These are phyloP conservation scores for Tenodera sinensis DNA, from an alignment of 2,888 invertebrate species.

Conservation along the genomic window DNA sequence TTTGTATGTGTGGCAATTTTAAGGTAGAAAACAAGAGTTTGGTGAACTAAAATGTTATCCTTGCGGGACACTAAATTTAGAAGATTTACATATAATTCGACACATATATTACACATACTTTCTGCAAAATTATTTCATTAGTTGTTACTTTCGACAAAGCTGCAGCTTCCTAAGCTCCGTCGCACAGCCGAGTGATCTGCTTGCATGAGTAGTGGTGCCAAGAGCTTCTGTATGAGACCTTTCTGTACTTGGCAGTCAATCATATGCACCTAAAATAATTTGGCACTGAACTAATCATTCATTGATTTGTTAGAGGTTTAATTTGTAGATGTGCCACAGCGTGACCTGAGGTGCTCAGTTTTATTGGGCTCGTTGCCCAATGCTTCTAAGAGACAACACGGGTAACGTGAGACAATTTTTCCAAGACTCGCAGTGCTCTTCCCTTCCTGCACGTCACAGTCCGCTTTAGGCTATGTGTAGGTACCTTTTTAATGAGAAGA, in stretches of 20 bases:
- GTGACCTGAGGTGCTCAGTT: not conserved
- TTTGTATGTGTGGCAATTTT: too few species aligned
- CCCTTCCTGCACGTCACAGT: not conserved
- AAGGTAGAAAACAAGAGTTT: too few species aligned
- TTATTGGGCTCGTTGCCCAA: not conserved
- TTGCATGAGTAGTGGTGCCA: too few species aligned
- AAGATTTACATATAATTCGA: too few species aligned
- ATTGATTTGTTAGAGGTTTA: not conserved
- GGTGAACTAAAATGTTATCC: too few species aligned
- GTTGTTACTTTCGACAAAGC: too few species aligned
- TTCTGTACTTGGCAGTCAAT: not conserved
- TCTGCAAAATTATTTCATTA: too few species aligned
- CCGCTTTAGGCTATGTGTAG: not conserved
- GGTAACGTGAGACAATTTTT: not conserved
- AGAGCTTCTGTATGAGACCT: not conserved
- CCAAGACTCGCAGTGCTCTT: not conserved
- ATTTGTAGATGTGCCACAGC: not conserved
- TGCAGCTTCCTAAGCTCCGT: too few species aligned
- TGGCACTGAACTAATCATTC: not conserved
- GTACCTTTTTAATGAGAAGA: not conserved
- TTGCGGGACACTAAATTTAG: too few species aligned
- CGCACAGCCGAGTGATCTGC: too few species aligned
- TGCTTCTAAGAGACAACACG: not conserved
- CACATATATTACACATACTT: too few species aligned
- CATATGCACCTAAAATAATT: not conserved